Evolutionary conservation across 1,140 invertebrate species (phyloP).

Genomic region (Trichonephila clavipes): DNA sequence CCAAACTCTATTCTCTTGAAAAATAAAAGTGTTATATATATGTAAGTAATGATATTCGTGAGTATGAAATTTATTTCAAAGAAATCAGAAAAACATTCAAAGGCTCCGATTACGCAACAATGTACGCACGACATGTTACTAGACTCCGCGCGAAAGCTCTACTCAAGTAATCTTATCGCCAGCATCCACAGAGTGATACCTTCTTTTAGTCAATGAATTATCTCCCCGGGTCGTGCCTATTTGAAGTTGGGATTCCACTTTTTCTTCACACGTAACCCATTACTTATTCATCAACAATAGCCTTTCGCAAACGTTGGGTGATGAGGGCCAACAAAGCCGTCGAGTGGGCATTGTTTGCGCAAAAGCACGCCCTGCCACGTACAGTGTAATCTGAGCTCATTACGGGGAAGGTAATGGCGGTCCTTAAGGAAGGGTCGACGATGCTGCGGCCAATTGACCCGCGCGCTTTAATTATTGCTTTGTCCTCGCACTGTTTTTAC

Average conservation of each 20-base stretch:
- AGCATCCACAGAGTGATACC: not conserved
- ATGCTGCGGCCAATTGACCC: constrained; percentile 37
- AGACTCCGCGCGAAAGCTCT: no score
- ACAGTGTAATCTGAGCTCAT: constrained; percentile 62
- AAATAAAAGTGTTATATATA: no score
- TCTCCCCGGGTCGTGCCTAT: constrained; percentile 39
- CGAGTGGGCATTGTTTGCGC: constrained; percentile 63
- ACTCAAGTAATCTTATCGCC: no score
- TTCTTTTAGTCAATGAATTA: constrained; percentile 40
- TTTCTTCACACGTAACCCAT: constrained; percentile 63
- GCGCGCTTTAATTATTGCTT: constrained; percentile 32
- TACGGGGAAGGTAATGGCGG: constrained; percentile 41
- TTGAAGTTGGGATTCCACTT: constrained; percentile 24
- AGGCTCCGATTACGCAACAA: no score
- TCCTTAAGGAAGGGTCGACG: constrained; percentile 8
- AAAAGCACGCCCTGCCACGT: constrained; percentile 26
- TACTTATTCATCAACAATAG: constrained; percentile 63
- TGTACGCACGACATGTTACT: no score
- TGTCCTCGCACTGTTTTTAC: not conserved
- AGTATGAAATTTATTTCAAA: no score
- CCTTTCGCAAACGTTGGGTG: constrained; percentile 19
- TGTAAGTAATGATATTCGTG: no score
- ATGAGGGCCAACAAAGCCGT: constrained; percentile 3
- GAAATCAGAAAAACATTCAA: no score
- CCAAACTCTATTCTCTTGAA: no score